These are phyloP conservation scores for Eubasilissa splendida DNA, from an alignment of 2,888 invertebrate species.

Conservation along the genomic window DNA sequence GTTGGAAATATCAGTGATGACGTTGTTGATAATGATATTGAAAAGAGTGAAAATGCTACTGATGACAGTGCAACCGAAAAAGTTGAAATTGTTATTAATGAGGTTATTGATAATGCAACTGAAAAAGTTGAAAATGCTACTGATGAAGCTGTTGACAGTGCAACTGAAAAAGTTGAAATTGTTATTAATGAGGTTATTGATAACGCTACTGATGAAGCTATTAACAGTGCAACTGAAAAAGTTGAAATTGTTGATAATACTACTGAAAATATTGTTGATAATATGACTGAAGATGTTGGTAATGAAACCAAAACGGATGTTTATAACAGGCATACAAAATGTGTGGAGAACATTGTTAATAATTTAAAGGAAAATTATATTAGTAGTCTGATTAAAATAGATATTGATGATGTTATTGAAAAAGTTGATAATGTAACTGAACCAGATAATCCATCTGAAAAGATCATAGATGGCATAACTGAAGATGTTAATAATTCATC, in stretches of 20 bases:
- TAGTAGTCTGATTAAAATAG: neutral
- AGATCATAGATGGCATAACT: neutral
- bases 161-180: too few relatives aligned
- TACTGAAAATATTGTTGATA: slow-evolving; percentile 20
- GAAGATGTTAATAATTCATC: neutral
- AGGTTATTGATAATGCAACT: neutral
- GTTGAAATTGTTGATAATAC: slow-evolving; percentile 5
- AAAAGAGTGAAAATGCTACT: neutral
- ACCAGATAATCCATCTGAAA: neutral
- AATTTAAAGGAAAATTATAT: slow-evolving; percentile 10
- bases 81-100: neutral
- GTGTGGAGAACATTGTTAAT: neutral
- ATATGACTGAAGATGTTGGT: neutral
- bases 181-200: too few relatives aligned
- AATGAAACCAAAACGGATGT: neutral
- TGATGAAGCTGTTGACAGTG: too few relatives aligned
- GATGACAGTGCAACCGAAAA: neutral
- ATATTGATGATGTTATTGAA: neutral
- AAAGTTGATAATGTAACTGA: neutral
- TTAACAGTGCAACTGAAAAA: slow-evolving; percentile 1
- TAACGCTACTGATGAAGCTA: neutral
- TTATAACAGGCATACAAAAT: neutral
- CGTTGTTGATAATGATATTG: neutral
- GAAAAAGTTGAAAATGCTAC: too few relatives aligned
- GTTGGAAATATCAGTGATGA: slow-evolving; percentile 57